These are phyloP conservation scores for Cynodonichthys magdalenae DNA, from an alignment of 2,797 vertebrate species.

Conservation along the genomic window DNA sequence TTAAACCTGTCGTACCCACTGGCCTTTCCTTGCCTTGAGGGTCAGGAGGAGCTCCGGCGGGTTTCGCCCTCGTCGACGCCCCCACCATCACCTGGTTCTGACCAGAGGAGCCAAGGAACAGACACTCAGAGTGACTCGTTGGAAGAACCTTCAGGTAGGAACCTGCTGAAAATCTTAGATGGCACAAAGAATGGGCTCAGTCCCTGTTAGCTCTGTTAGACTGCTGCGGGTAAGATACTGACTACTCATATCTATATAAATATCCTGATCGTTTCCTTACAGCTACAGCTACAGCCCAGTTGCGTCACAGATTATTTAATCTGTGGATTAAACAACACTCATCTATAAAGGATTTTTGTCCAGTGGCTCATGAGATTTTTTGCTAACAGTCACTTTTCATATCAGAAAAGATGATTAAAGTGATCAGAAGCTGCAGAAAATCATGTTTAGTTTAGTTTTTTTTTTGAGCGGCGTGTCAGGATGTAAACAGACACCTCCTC, in stretches of 20 bases:
- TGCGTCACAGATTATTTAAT: too few relatives aligned
- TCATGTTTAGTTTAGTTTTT: not conserved
- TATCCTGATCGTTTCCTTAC: too few relatives aligned
- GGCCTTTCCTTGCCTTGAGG: constrained; percentile 13
- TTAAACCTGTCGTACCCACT: constrained; percentile 23
- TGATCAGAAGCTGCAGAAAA: not conserved
- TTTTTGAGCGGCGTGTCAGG: constrained; percentile 23
- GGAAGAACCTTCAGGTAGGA: constrained; percentile 56
- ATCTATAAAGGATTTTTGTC: too few relatives aligned
- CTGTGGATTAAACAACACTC: too few relatives aligned
- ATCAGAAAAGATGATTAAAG: too few relatives aligned
- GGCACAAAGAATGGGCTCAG: too few relatives aligned
- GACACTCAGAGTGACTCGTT: constrained; percentile 16
- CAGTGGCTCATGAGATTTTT: too few relatives aligned
- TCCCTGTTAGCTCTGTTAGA: too few relatives aligned
- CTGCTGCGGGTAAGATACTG: not conserved
- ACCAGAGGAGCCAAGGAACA: not conserved
- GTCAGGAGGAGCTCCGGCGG: constrained; percentile 17
- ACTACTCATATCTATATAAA: not conserved
- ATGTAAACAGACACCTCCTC: constrained; percentile 30
- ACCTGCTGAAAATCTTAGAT: too few relatives aligned
- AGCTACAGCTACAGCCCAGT: too few relatives aligned
- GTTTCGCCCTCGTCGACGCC: constrained; percentile 1
- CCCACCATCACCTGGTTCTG: constrained; percentile 6
- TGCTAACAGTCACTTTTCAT: too few relatives aligned